A percentile compares a stretch with the other conserved stretches of the same genome.
These are phyloP conservation scores for Micrasema minimum DNA, from an alignment of 1,140 invertebrate genomes.

Conservation along the genomic window DNA sequence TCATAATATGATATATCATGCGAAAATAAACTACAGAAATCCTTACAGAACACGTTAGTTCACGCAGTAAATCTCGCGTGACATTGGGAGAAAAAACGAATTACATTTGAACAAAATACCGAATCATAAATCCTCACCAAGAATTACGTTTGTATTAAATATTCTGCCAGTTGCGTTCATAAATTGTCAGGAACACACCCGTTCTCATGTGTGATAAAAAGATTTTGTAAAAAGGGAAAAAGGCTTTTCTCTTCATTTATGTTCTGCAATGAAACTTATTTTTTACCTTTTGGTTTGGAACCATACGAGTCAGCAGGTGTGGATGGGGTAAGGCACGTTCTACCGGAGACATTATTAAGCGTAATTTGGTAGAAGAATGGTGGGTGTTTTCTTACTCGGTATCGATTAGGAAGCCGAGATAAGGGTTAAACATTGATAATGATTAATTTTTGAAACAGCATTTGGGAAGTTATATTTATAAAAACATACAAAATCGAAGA, in stretches of 20 bases:
- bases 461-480: no score
- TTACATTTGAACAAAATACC: conserved; percentile 39
- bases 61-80: conserved; percentile 26
- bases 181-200: conserved; percentile 5
- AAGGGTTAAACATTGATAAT: no score
- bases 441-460: no score
- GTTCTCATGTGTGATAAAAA: not conserved
- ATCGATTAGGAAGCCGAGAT: no score
- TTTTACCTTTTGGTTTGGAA: not conserved
- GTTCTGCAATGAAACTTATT: not conserved
- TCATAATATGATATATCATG: conserved; percentile 1
- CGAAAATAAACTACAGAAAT: conserved; percentile 18
- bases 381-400: no score
- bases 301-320: not conserved
- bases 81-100: conserved; percentile 26
- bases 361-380: no score
- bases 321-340: conserved; percentile 1
- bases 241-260: no score
- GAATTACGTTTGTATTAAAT: conserved; percentile 41
- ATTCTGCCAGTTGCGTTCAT: conserved; percentile 32
- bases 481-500: no score
- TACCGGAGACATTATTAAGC: no score
- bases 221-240: not conserved
- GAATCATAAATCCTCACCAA: conserved; percentile 31
- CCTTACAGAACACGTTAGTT: conserved; percentile 18